Percentiles rank a stretch among this genome's conserved stretches.
These are phyloP conservation scores for Drosophila formosana DNA, from an alignment of 2,888 invertebrate species.

Conservation along the genomic window DNA sequence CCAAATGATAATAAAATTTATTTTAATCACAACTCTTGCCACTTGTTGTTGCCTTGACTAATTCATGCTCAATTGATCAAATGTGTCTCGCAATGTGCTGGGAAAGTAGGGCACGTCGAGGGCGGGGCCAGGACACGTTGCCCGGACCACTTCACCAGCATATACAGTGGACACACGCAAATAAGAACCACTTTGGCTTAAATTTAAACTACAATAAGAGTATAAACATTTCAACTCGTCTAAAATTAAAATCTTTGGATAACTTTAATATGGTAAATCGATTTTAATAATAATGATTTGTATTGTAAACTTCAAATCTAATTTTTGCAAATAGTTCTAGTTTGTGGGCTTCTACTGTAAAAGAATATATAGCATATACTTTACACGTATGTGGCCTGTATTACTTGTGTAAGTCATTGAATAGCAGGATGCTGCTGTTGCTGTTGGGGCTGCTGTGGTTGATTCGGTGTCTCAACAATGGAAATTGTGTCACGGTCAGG, in stretches of 20 bases:
- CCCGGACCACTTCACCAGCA: constrained; percentile 1
- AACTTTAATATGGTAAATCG: too few relatives aligned
- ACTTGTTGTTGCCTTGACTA: constrained; percentile 9
- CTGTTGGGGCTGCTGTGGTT: constrained; percentile 27
- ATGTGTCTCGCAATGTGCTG: not conserved
- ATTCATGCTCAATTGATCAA: constrained; percentile 28
- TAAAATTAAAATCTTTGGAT: too few relatives aligned
- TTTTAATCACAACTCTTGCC: constrained; percentile 49
- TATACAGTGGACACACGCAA: too few relatives aligned
- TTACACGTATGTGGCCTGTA: not conserved
- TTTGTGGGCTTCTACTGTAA: too few relatives aligned
- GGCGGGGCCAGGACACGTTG: constrained; percentile 17
- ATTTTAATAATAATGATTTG: too few relatives aligned
- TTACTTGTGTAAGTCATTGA: constrained; percentile 39
- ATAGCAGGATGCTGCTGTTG: constrained; percentile 35
- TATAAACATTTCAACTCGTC: too few relatives aligned
- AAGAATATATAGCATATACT: not conserved
- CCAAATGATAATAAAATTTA: constrained; percentile 75
- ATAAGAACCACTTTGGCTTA: too few relatives aligned
- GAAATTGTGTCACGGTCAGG: constrained; percentile 81
- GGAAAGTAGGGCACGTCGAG: not conserved
- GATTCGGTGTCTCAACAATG: constrained; percentile 59
- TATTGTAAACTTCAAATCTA: too few relatives aligned
- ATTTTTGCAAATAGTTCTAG: too few relatives aligned
- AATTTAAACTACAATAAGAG: too few relatives aligned